Conservation (phyloP, 2,888 invertebrate genomes). For the Sinohyriopsis cumingii region DNA sequence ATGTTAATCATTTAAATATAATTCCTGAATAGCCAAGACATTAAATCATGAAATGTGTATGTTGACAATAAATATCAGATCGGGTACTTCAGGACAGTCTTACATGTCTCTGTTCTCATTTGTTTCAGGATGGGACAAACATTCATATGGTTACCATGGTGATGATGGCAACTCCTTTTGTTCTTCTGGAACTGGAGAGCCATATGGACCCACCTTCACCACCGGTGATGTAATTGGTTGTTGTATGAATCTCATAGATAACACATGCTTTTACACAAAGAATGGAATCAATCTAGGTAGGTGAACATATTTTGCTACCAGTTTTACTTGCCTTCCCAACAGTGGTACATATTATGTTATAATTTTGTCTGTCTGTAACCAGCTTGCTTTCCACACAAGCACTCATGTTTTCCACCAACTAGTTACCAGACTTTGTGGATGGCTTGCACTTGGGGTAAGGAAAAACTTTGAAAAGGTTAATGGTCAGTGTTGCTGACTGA, state of each 20-base stretch:
- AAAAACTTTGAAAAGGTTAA: too few species aligned
- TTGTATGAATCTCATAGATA: slow-evolving; percentile 97
- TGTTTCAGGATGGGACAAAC: slow-evolving; percentile 94
- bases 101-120: slow-evolving; percentile 5
- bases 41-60: too few species aligned
- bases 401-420: too few species aligned
- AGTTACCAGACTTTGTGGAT: too few species aligned
- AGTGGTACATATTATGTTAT: neutral
- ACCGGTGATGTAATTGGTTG: slow-evolving; percentile 99
- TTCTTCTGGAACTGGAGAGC: slow-evolving; percentile 96
- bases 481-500: too few species aligned
- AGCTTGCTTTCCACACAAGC: too few species aligned
- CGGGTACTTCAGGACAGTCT: too few species aligned
- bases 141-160: slow-evolving; percentile 99
- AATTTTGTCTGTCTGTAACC: too few species aligned
- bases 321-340: neutral
- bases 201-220: slow-evolving; percentile 98
- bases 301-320: slow-evolving; percentile 8
- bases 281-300: slow-evolving; percentile 92
- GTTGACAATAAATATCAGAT: too few species aligned
- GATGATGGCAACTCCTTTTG: slow-evolving; percentile 99
- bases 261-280: slow-evolving; percentile 99
- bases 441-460: too few species aligned
- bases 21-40: too few species aligned
- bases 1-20: too few species aligned